Evolutionary conservation across 30 jellyfish, hydroid and myxozoan genomes (phyloP).

Genomic region (Hydra vulgaris): DNA sequence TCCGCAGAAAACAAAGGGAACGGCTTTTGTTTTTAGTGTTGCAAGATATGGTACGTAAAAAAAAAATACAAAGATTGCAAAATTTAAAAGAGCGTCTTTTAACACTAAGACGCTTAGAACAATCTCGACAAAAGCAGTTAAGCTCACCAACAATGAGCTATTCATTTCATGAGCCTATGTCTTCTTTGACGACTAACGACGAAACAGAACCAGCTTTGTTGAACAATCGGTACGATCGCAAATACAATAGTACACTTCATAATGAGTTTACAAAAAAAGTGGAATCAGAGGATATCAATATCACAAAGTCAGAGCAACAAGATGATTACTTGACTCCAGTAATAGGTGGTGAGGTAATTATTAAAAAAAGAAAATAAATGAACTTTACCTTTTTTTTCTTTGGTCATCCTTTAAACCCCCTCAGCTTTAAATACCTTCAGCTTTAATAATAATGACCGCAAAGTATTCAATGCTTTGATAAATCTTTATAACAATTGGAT

Average conservation of each 20-base stretch:
- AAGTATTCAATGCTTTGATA: not conserved
- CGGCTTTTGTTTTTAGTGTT: conserved; percentile 6
- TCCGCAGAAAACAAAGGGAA: not conserved
- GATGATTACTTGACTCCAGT: not conserved
- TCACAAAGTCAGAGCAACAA: not conserved
- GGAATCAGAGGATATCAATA: not conserved
- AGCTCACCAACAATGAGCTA: not conserved
- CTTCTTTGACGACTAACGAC: not conserved
- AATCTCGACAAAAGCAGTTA: conserved; percentile 20
- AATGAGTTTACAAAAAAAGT: not conserved
- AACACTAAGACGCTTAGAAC: conserved; percentile 17
- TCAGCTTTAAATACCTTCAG: no score
- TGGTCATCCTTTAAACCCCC: no score
- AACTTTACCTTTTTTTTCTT: not conserved
- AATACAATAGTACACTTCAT: not conserved
- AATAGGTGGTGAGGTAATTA: not conserved
- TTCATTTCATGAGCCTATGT: not conserved
- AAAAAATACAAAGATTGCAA: conserved; percentile 16
- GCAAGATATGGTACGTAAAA: conserved; percentile 4
- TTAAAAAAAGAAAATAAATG: not conserved
- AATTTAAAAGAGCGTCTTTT: conserved; percentile 9
- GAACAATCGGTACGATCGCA: not conserved
- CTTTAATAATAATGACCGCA: not conserved
- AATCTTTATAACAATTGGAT: not conserved
- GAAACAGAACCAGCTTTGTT: not conserved